Base-by-base conservation (phyloP, 2,797 vertebrate genomes). In the Amphiprion clarkii region DNA sequence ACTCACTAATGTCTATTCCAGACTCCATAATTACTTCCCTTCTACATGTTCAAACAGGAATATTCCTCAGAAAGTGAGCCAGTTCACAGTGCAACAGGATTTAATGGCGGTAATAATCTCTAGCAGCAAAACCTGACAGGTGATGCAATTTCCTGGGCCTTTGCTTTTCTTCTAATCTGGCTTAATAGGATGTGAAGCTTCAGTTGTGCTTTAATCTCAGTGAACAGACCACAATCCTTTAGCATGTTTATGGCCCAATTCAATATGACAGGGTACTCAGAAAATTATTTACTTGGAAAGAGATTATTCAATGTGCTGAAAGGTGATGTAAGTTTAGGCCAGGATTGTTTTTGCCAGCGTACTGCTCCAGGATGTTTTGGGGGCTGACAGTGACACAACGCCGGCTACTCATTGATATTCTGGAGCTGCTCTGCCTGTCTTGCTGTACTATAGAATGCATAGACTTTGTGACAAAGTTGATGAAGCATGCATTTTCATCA, bases 381-480 rank as follows among this genome's bases (percentile, higher is more conserved):
- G 62, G 59, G 42, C 48, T 85, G 86, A 87, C 79, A 66, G 87
- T 54, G 56, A 78, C 75, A 74, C 71, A 54, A 49, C 53, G 39
- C 55, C 1, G 31, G 48, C 40, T 40, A 23, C 55, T 89, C 87
- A 82, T 89, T 88, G 79, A 75, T 87, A 91, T 92, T 88, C 90
- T 19, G 67, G 1, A 23, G 49, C 54, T 0, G 49, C 74, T 27
- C 48, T 0, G 52, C 73, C 72, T 76, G 86, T 84, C 89, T 63
- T 76, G 81, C 81, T 87, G 25, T 70, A 81, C 84, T 79, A 84
- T 69, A 76, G 83, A 84, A 91, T 81, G 86, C 88, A 88, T 88
- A 82, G 89, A 90, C 87, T 90, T 86, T 87, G 87, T 91, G 90
- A 88, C 90, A 92, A 88, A 87, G 81, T 86, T 91, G 90, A 89